These are phyloP conservation scores for Noturus placidus DNA, from an alignment of 2,113 vertebrate species.

Conservation along the genomic window DNA sequence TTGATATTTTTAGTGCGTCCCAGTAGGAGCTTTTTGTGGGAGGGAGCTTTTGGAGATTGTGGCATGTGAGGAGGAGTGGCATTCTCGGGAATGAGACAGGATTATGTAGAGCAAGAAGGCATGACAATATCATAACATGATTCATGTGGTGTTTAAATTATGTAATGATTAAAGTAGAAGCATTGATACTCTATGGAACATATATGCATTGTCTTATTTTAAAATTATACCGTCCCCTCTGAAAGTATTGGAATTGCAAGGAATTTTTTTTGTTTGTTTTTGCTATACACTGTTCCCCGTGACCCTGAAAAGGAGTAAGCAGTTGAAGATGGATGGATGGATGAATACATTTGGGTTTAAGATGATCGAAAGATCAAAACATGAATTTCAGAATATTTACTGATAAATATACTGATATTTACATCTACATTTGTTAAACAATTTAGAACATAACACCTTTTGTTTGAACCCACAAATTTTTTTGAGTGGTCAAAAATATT, in stretches of 20 bases:
- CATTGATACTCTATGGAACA: background rate
- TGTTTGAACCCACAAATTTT: too few relatives aligned
- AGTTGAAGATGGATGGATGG: too few relatives aligned
- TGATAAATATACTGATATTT: too few relatives aligned
- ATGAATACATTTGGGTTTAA: background rate
- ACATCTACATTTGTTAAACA: too few relatives aligned
- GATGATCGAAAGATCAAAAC: too few relatives aligned
- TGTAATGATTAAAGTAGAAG: background rate
- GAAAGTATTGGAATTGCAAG: background rate
- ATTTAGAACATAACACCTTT: too few relatives aligned
- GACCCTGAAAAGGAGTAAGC: too few relatives aligned
- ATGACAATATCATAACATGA: background rate
- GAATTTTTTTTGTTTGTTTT: background rate
- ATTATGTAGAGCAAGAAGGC: conserved; percentile 15
- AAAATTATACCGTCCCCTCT: background rate
- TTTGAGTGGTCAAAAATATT: too few relatives aligned
- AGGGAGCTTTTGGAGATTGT: conserved; percentile 31
- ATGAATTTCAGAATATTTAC: too few relatives aligned
- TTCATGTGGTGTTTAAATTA: background rate
- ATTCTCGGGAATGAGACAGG: background rate
- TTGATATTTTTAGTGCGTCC: conserved; percentile 61
- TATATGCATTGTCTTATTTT: background rate
- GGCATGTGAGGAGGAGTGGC: conserved; percentile 16
- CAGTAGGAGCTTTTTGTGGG: conserved; percentile 46
- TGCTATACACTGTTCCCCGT: background rate